Percentiles rank a stretch among this genome's conserved stretches.
Evolutionary conservation across 2,113 vertebrate species (phyloP).

Genomic region (Crotophaga sulcirostris): DNA sequence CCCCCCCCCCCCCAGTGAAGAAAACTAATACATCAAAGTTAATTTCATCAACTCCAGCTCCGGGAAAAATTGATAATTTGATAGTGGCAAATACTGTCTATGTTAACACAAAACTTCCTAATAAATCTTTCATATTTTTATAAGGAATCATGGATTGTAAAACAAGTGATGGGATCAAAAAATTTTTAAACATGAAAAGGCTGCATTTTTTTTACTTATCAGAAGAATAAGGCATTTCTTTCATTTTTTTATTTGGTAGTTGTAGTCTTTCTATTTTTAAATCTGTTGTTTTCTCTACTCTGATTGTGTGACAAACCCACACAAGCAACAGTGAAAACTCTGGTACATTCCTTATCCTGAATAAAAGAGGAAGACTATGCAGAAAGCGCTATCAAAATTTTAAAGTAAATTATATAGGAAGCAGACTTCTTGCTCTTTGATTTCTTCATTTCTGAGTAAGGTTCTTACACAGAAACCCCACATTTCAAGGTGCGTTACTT

Average conservation of each 20-base stretch:
- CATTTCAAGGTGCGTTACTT: constrained; percentile 1
- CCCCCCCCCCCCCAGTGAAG: background rate
- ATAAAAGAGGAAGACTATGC: background rate
- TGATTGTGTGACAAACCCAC: background rate
- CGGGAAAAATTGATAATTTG: background rate
- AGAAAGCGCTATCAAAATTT: background rate
- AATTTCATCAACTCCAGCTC: background rate
- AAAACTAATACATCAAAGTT: background rate
- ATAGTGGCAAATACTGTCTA: background rate
- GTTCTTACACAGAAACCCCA: background rate
- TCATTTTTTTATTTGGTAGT: background rate
- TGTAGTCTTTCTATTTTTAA: background rate
- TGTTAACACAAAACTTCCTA: background rate
- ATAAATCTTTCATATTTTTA: background rate
- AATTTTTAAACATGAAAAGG: background rate
- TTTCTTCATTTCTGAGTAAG: background rate
- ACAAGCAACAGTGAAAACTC: background rate
- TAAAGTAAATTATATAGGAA: background rate
- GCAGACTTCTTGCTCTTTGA: background rate
- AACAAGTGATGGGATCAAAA: background rate
- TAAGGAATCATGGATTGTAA: background rate
- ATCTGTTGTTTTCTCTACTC: background rate
- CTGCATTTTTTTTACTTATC: no score
- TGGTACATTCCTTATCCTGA: background rate
- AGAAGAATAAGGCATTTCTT: background rate